Percentiles rank a stretch among this genome's conserved stretches.
These are phyloP conservation scores for Gerosis bhagava DNA, from an alignment of 2,888 invertebrate genomes.

Conservation along the genomic window DNA sequence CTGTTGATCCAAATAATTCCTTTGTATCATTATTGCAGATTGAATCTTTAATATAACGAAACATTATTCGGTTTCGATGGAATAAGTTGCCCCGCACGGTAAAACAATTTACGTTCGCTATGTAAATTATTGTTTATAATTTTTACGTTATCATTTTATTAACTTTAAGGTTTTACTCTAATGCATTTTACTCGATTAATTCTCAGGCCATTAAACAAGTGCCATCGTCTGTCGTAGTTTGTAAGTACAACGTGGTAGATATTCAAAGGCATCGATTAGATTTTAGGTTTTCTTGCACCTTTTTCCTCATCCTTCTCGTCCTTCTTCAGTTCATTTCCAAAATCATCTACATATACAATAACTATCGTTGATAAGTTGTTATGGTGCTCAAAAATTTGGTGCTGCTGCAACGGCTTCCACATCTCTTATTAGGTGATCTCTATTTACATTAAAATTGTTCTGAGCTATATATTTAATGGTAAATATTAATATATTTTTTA, in stretches of 20 bases:
- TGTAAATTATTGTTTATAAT: slow-evolving; percentile 62
- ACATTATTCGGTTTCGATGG: too few species aligned
- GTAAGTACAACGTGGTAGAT: slow-evolving; percentile 66
- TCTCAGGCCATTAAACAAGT: slow-evolving; percentile 81
- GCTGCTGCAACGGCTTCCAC: slow-evolving; percentile 64
- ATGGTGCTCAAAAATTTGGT: slow-evolving; percentile 61
- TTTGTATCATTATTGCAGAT: too few species aligned
- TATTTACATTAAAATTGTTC: slow-evolving; percentile 64
- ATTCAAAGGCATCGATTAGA: slow-evolving; percentile 63
- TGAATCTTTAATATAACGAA: too few species aligned
- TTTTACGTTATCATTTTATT: slow-evolving; percentile 57
- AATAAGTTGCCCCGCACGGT: slow-evolving; percentile 49
- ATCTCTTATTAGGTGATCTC: slow-evolving; percentile 70
- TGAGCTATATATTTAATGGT: slow-evolving; percentile 54
- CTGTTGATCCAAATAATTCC: too few species aligned
- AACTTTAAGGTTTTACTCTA: slow-evolving; percentile 69
- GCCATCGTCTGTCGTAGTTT: slow-evolving; percentile 76
- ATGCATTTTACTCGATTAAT: slow-evolving; percentile 81
- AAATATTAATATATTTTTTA: slow-evolving; percentile 65
- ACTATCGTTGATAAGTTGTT: slow-evolving; percentile 31
- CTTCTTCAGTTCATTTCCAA: slow-evolving; percentile 23
- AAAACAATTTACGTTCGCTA: slow-evolving; percentile 48
- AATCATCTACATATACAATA: slow-evolving; percentile 31
- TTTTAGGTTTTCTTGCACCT: slow-evolving; percentile 44
- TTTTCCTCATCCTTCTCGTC: slow-evolving; percentile 37